A percentile compares a stretch with the other conserved stretches of the same genome.
Evolutionary conservation across 2,113 vertebrate species (phyloP).

Genomic region (Chamaea fasciata): DNA sequence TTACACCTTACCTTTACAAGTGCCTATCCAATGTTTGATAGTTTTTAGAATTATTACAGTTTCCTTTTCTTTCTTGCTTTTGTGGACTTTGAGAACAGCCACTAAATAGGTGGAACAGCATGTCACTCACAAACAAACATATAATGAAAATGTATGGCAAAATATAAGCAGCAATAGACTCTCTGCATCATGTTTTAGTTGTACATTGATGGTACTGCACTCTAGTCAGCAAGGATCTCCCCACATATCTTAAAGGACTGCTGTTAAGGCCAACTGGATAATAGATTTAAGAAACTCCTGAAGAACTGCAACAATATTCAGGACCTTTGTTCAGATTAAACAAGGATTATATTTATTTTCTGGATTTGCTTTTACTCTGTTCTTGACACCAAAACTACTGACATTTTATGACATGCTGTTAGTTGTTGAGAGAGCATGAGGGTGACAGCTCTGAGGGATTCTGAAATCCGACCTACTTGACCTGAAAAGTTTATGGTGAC

Average conservation of each 20-base stretch:
- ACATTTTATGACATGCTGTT: not conserved
- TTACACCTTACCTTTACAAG: not conserved
- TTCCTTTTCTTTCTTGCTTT: not conserved
- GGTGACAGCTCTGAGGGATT: not conserved
- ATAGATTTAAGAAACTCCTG: not conserved
- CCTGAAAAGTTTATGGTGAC: constrained; percentile 22
- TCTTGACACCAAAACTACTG: not conserved
- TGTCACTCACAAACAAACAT: not conserved
- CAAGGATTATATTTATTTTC: not conserved
- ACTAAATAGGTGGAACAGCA: not conserved
- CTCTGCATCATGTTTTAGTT: not conserved
- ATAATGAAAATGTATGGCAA: constrained; percentile 35
- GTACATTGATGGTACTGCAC: not conserved
- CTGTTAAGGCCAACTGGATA: not conserved
- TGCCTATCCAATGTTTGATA: not conserved
- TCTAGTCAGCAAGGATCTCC: not conserved
- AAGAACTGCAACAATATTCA: not conserved
- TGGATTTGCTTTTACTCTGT: constrained; percentile 10
- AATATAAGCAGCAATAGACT: not conserved
- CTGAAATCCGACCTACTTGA: constrained; percentile 31
- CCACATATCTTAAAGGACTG: not conserved
- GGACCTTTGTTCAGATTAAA: not conserved
- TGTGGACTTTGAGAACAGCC: not conserved
- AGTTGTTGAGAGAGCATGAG: constrained; percentile 1
- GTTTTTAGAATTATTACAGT: not conserved